Evolutionary conservation across 2,888 invertebrate genomes (phyloP), one percentile per base, ranked within the genome.

Genomic region (Carterocephalus palaemon): DNA sequence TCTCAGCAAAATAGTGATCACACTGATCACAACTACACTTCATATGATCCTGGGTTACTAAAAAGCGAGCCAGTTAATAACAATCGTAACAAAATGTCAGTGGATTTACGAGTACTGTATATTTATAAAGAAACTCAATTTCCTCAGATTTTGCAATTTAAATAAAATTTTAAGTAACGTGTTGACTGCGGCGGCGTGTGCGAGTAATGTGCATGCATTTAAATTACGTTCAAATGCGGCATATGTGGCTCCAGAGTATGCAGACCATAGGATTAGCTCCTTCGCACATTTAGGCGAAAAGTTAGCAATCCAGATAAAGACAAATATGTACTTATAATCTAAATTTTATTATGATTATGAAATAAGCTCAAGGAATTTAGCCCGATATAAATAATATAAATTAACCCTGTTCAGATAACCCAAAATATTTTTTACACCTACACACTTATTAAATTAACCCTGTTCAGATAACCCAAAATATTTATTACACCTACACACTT

Each of bases 171-270:
- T 72, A 68, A 66, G 68, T 69, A 69, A 72, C 69, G 52, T 50
- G 64, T 66, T 58, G 64, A 56, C 55, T 58, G 60, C 64, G 62
- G 60, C 64, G 62, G 63, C 23, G 22, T 54, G 61, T 61, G 57
- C 65, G 63, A 67, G 75, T 76, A 74, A 73, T 75, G 71, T 74
- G 70, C 64, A 71, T 79, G 77, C 77, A 80, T 79, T 77, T 79
- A 79, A 77, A 79, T 79, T 75, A 75, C 72, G 57, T 59, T 70
- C 63, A 75, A 78, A 78, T 75, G 76, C 66, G 64, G 62, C 70
- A 68, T 54, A 57, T 57, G 61, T 55, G 59, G 53, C 58, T 48
- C 49, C 40, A 43, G 48, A 43, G 52, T 45, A 52, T 34, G 55
- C 49, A 53, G 53, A 37, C 34, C 49, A 45, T 40, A 45, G 57